These are phyloP conservation scores for Luperina nickerlii DNA, from an alignment of 2,888 invertebrate genomes.

Conservation along the genomic window DNA sequence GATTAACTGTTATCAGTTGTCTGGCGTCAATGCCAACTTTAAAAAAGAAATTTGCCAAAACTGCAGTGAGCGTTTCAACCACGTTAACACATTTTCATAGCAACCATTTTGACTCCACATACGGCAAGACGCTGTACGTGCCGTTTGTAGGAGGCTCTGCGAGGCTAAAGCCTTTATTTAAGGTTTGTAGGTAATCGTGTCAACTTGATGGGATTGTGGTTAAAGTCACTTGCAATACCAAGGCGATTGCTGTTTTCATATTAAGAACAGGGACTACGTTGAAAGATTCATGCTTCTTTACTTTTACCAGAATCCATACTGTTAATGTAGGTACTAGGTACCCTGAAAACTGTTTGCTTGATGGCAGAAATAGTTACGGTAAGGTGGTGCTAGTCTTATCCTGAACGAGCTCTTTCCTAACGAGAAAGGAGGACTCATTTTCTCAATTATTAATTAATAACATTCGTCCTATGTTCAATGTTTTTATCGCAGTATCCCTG, in stretches of 20 bases:
- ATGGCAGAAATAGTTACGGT: not conserved
- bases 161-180: not conserved
- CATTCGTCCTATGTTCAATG: not conserved
- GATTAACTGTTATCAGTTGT: not conserved
- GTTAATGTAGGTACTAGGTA: not conserved
- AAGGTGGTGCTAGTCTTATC: not conserved
- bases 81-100: not conserved
- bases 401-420: not conserved
- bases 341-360: not conserved
- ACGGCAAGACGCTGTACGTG: not conserved
- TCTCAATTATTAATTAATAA: too few relatives aligned
- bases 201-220: not conserved
- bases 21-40: not conserved
- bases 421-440: not conserved
- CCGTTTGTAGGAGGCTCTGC: not conserved
- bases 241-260: not conserved
- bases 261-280: not conserved
- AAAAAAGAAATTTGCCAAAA: not conserved
- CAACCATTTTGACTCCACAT: not conserved
- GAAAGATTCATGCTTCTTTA: not conserved
- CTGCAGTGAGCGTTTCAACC: not conserved
- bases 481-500: not conserved
- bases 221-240: not conserved
- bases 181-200: not conserved
- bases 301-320: not conserved